Base-by-base conservation (phyloP, 2,113 vertebrate species). In the Stigmatopora argus region DNA sequence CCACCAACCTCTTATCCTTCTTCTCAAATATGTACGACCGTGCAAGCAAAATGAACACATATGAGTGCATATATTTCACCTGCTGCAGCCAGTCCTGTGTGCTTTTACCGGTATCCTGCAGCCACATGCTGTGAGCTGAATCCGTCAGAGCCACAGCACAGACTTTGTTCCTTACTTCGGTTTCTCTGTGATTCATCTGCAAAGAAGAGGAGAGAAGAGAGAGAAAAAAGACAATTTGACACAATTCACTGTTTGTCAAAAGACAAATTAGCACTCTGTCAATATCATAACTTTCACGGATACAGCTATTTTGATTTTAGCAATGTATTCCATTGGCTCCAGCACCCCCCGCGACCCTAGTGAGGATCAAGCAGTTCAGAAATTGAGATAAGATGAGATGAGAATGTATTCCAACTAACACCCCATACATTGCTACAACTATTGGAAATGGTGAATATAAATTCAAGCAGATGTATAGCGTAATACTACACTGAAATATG, bases 71-170 rank as follows among this genome's bases (percentile, higher is more conserved):
- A 23, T n/a, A 23, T 62, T 87, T 92, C 85, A 98, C 96, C 95
- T 98, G 93, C 89, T 94, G 91, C 93, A 98, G 95, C 96, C 96
- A 99, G 58, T 97, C 95, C 77, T 93, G 93, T 67, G 94, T 93
- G 59, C 92, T 92, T 91, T 96, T 97, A 83, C 91, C 94, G 81
- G 87, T 94, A 81, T 98, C 95, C 87, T 99, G 96, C 71, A 96
- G 94, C 96, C 96, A 99, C 83, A 98, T 92, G 71, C 96, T 98
- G 88, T 99, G 96, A 90, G 96, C 91, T 5, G 96, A 99, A 90
- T 99, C 96, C 52, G 95, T 97, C 87, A 99, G 86, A 44, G 96
- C 96, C 82, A 98, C 96, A 21, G 96, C 94, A 70, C 92, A 92
- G 80, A 96, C 94, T 85, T 91, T 94, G 74, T 85, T 93, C 90